A percentile compares a stretch with the other conserved stretches of the same genome.
Evolutionary conservation across 2,797 vertebrate species (phyloP).

Genomic region (Chaenodraco wilsoni): DNA sequence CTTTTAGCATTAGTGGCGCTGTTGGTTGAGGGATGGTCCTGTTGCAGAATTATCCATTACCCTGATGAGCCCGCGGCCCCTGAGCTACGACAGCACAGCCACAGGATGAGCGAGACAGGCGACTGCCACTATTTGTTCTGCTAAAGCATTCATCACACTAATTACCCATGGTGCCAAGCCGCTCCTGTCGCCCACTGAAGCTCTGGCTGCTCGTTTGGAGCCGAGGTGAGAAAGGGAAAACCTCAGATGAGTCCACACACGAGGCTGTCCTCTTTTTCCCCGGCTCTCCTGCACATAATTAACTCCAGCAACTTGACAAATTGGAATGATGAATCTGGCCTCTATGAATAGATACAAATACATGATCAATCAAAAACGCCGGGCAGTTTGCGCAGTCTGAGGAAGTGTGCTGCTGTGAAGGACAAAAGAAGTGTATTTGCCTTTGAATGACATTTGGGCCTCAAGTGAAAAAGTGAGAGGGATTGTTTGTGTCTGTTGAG

Average conservation of each 20-base stretch:
- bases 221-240: slow-evolving; percentile 62
- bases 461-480: slow-evolving; percentile 34
- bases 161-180: slow-evolving; percentile 78
- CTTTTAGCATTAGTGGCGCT: slow-evolving; percentile 46
- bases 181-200: slow-evolving; percentile 64
- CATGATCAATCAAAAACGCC: slow-evolving; percentile 69
- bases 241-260: slow-evolving; percentile 72
- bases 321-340: slow-evolving; percentile 80
- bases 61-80: slow-evolving; percentile 75
- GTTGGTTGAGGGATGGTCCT: slow-evolving; percentile 69
- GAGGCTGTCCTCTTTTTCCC: slow-evolving; percentile 54
- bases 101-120: slow-evolving; percentile 70
- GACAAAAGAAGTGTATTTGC: slow-evolving; percentile 59
- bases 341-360: slow-evolving; percentile 76
- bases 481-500: slow-evolving; percentile 29
- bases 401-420: slow-evolving; percentile 58
- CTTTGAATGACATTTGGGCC: slow-evolving; percentile 61
- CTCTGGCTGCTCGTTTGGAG: slow-evolving; percentile 71
- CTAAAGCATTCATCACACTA: slow-evolving; percentile 82
- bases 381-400: slow-evolving; percentile 44
- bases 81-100: slow-evolving; percentile 73
- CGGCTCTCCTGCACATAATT: slow-evolving; percentile 69
- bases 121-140: slow-evolving; percentile 78
- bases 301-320: slow-evolving; percentile 77
- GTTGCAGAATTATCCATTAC: slow-evolving; percentile 77